Percentiles rank a stretch among this genome's conserved stretches.
These are phyloP conservation scores for Synanthedon formicaeformis DNA, from an alignment of 2,888 invertebrate genomes.

Conservation along the genomic window DNA sequence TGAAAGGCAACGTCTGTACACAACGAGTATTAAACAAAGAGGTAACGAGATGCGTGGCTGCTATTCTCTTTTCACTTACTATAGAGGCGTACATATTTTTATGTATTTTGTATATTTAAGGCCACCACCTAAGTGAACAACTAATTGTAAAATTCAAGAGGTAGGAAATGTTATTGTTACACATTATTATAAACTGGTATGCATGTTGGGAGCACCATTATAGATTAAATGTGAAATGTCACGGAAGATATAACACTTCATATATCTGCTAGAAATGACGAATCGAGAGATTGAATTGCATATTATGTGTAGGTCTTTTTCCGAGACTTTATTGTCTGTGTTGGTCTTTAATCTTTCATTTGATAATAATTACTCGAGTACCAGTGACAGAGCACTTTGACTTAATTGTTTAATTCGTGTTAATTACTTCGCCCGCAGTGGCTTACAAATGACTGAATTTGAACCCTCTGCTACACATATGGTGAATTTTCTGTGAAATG, in stretches of 20 bases:
- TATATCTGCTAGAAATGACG: too few species aligned
- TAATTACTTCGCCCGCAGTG: constrained; percentile 22
- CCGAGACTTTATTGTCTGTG: neutral
- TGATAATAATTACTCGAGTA: neutral
- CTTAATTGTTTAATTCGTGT: constrained; percentile 40
- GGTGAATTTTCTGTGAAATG: neutral
- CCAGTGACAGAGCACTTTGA: constrained; percentile 1
- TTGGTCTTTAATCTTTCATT: neutral
- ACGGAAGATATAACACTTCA: too few species aligned
- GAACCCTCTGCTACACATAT: neutral
- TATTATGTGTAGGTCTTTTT: too few species aligned
- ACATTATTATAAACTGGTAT: too few species aligned
- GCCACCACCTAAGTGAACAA: too few species aligned
- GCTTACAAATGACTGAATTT: constrained; percentile 1
- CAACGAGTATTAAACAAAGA: neutral
- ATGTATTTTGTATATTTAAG: too few species aligned
- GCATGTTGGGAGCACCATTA: too few species aligned
- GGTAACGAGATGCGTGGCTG: neutral
- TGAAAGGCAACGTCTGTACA: neutral
- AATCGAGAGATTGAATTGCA: too few species aligned
- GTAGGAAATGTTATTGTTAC: too few species aligned
- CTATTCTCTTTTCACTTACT: neutral
- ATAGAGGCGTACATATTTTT: too few species aligned
- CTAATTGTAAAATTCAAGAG: too few species aligned
- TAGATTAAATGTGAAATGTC: too few species aligned